Evolutionary conservation across 2,113 vertebrate genomes (phyloP).

Genomic region (Microcebus jonahi): DNA sequence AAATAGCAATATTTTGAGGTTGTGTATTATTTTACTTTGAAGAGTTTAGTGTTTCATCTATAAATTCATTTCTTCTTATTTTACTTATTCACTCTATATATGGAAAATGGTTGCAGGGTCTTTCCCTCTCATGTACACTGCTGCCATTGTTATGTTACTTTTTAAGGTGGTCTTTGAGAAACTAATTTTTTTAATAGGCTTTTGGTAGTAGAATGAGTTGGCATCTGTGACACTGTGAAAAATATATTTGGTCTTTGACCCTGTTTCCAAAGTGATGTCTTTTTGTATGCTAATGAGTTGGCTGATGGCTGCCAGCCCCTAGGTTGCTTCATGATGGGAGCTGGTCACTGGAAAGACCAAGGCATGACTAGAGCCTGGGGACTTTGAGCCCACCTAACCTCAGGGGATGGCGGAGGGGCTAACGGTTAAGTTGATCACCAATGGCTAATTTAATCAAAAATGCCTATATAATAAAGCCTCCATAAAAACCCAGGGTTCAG

Average conservation of each 20-base stretch:
- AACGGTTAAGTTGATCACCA: neutral
- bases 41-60: neutral
- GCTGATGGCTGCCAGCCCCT: neutral
- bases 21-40: conserved; percentile 67
- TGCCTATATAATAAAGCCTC: neutral
- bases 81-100: neutral
- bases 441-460: neutral
- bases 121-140: neutral
- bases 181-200: neutral
- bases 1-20: conserved; percentile 53
- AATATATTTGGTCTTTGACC: neutral
- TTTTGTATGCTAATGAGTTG: neutral
- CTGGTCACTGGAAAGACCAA: neutral
- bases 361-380: neutral
- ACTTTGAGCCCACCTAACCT: neutral
- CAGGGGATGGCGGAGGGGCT: neutral
- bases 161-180: conserved; percentile 43
- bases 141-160: neutral
- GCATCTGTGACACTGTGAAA: neutral
- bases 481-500: neutral
- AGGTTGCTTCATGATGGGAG: neutral
- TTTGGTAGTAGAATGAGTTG: neutral
- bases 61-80: neutral
- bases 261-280: neutral
- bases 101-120: neutral